Evolutionary conservation across 1,140 invertebrate genomes (phyloP).

Genomic region (Danaus melanippus): DNA sequence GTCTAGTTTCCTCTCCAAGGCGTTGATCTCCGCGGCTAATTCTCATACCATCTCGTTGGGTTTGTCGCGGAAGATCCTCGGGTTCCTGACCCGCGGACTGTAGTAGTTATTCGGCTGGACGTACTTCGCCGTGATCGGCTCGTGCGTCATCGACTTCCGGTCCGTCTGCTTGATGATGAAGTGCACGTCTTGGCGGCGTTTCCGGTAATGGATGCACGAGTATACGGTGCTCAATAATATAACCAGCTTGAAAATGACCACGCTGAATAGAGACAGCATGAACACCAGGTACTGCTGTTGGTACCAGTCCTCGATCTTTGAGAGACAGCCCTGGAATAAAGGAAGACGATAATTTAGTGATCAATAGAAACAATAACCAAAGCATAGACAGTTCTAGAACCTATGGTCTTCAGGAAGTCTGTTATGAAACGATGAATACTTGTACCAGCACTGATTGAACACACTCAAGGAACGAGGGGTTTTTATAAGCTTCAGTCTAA

Average conservation of each 20-base stretch:
- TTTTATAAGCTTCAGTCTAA: too few relatives aligned
- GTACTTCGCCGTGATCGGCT: constrained; percentile 60
- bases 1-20: constrained; percentile 68
- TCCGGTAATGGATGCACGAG: constrained; percentile 75
- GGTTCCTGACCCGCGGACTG: constrained; percentile 61
- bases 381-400: too few relatives aligned
- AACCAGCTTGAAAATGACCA: constrained; percentile 79
- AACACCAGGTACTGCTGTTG: constrained; percentile 82
- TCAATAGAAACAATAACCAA: background rate
- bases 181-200: constrained; percentile 42
- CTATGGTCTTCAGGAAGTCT: too few relatives aligned
- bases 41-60: constrained; percentile 71
- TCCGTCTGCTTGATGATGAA: constrained; percentile 52
- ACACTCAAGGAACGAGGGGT: too few relatives aligned
- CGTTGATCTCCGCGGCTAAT: constrained; percentile 70
- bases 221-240: constrained; percentile 79
- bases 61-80: constrained; percentile 60
- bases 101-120: constrained; percentile 69
- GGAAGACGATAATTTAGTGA: constrained; percentile 8
- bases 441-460: too few relatives aligned
- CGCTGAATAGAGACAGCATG: constrained; percentile 75
- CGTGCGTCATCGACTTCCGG: constrained; percentile 47
- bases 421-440: too few relatives aligned
- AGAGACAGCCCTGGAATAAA: constrained; percentile 78
- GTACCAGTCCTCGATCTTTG: constrained; percentile 83